A percentile compares a stretch with the other conserved stretches of the same genome.
phyloP scores from a whole-genome alignment of 1,140 invertebrate genomes.

The Pectinophora gossypiella region DNA sequence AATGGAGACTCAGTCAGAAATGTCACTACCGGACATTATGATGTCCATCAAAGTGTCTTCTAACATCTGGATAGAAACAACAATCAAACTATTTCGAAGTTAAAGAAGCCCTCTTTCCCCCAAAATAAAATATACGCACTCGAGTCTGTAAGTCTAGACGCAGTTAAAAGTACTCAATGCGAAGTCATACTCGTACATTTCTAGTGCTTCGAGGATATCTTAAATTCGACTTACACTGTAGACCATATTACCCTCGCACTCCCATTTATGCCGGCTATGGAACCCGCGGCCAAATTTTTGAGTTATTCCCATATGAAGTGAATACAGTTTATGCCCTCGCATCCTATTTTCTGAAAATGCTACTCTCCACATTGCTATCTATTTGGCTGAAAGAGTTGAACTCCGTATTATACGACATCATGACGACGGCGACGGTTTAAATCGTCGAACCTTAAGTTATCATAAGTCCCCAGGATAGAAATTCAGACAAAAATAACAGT shows the following conservation, averaged over 20 bases:
- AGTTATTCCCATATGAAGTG: conserved; percentile 56
- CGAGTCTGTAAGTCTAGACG: too few species aligned
- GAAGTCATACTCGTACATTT: conserved; percentile 38
- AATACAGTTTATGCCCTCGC: conserved; percentile 56
- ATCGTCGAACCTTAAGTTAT: too few species aligned
- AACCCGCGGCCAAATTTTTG: conserved; percentile 58
- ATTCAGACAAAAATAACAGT: too few species aligned
- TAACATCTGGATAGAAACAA: too few species aligned
- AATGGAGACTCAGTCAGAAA: too few species aligned
- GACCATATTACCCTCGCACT: conserved; percentile 47
- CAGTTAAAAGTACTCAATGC: not conserved
- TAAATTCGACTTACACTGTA: conserved; percentile 50
- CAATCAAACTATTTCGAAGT: too few species aligned
- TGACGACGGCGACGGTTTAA: not conserved
- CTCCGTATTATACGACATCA: conserved; percentile 28
- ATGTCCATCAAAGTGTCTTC: too few species aligned
- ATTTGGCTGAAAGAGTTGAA: conserved; percentile 43
- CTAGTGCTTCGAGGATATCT: conserved; percentile 43
- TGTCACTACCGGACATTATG: too few species aligned
- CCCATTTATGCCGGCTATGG: conserved; percentile 41
- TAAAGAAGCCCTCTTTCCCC: too few species aligned
- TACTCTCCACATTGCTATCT: conserved; percentile 44
- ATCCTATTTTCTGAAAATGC: conserved; percentile 50
- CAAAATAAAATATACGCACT: too few species aligned
- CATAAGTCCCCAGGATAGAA: too few species aligned